Evolutionary conservation across 2,888 invertebrate genomes (phyloP).

Genomic region (Caenorhabditis becei): DNA sequence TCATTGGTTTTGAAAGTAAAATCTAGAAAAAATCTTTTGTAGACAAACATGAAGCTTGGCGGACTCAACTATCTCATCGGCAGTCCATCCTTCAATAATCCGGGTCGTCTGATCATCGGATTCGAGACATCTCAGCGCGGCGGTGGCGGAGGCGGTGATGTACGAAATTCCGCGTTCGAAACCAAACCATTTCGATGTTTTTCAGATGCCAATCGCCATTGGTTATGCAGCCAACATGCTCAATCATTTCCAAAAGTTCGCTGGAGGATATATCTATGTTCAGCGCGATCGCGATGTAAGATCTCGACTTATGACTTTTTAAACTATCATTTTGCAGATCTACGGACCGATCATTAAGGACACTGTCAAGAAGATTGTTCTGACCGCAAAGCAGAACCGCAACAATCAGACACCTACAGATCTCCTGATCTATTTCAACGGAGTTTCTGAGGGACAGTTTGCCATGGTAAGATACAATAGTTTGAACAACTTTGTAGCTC

Average conservation of each 20-base stretch:
- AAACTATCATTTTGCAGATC: background rate
- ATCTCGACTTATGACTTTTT: background rate
- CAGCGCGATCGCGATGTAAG: slow-evolving; percentile 20
- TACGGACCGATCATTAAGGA: slow-evolving; percentile 36
- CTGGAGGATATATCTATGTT: slow-evolving; percentile 62
- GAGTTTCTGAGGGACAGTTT: slow-evolving; percentile 61
- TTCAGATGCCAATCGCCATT: slow-evolving; percentile 49
- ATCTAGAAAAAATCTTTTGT: too few relatives aligned
- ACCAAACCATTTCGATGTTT: background rate
- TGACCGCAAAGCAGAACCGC: slow-evolving; percentile 19
- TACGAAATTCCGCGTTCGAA: background rate
- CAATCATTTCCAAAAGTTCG: slow-evolving; percentile 51
- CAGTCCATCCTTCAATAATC: slow-evolving; percentile 17
- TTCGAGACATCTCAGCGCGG: slow-evolving; percentile 39
- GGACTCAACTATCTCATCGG: slow-evolving; percentile 49
- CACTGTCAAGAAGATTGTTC: slow-evolving; percentile 25
- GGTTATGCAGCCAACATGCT: slow-evolving; percentile 61
- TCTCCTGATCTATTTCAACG: slow-evolving; percentile 62
- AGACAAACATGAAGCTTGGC: slow-evolving; percentile 53
- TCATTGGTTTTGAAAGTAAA: too few relatives aligned
- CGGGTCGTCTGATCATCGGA: slow-evolving; percentile 34
- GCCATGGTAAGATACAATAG: slow-evolving; percentile 8
- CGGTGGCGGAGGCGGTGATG: slow-evolving; percentile 19
- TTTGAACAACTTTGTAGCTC: background rate
- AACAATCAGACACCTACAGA: slow-evolving; percentile 12